These are phyloP conservation scores for Drosophila obscura DNA, from an alignment of 1,140 invertebrate genomes.

Conservation along the genomic window DNA sequence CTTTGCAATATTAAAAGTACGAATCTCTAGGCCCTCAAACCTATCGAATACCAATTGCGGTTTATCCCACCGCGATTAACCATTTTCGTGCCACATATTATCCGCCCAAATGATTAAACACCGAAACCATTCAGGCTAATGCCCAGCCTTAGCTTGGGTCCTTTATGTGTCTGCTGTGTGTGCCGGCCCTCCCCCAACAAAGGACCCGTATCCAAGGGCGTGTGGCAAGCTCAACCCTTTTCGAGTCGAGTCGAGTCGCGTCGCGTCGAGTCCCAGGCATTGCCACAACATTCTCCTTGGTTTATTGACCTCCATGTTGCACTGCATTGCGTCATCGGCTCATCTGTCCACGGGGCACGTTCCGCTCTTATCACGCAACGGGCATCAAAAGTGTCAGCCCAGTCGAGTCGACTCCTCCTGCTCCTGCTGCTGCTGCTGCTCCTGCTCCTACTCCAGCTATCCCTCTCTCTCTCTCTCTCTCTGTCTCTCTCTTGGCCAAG, in stretches of 20 bases:
- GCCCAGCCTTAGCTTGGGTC: no score
- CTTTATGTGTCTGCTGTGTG: conserved; percentile 14
- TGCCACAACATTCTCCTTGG: conserved; percentile 35
- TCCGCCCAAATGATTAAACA: no score
- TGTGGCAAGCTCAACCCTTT: conserved; percentile 27
- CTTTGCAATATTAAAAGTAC: no score
- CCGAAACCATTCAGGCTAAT: no score
- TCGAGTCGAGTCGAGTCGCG: conserved; percentile 4
- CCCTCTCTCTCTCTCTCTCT: background rate
- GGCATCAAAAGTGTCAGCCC: conserved; percentile 52
- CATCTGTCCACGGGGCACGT: conserved; percentile 25
- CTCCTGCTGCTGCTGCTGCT: background rate
- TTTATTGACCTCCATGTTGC: conserved; percentile 61
- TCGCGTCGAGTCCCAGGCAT: background rate
- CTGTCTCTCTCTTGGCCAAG: background rate
- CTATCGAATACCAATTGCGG: no score
- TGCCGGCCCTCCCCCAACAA: background rate
- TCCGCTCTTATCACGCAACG: conserved; percentile 47
- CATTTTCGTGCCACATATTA: no score
- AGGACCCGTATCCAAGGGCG: no score
- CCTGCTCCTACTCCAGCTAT: background rate
- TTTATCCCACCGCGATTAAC: no score
- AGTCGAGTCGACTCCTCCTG: background rate
- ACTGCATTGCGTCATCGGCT: conserved; percentile 51
- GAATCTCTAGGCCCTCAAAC: no score